Base-by-base conservation (phyloP, 2,113 vertebrate species). In the Rhabdornis inornatus region DNA sequence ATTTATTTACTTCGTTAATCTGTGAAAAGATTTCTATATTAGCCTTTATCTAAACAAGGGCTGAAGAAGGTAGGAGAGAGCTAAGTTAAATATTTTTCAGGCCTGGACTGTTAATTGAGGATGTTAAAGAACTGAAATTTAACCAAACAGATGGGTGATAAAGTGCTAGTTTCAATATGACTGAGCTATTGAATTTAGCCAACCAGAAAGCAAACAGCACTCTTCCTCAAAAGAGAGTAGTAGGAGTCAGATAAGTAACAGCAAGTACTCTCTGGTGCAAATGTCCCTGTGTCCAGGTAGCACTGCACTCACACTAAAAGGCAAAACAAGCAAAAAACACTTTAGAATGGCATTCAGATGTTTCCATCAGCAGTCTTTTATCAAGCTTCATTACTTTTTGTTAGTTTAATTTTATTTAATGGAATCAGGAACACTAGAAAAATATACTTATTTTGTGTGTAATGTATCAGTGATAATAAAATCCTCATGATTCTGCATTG, bases 281-380 rank as follows among this genome's bases (percentile, higher is more conserved):
- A 96, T 97, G 95, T 97, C 91, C 90, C 94, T 95, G 90, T 94
- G 65, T 91, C 90, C 91, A 95, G 68, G 82, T 83, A 95, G 90
- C 69, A 66, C 75, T 94, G 87, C 90, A 69, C 83, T 79, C 76
- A 81, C 77, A 55, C 30, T 97, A 85, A 95, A 95, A 97, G 94
- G 89, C 90, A 96, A 96, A 97, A 70, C 95, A 97, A 97, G 94
- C 92, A 93, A 98, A 98, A 94, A 83, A 79, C 83, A 97, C 90
- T 97, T 91, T 94, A 76, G 96, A 97, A 97, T 94, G 90, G 91
- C 95, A 94, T 83, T 94, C 5, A 5, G 44, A 74, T 93, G 76
- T 96, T 96, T 94, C 79, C 95, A 96, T 98, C 97, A 98, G 97
- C 97, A 98, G 90, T 64, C 78, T 97, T 98, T 97, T 96, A 83